phyloP scores from a whole-genome alignment of 1,140 invertebrate genomes.

The Musca domestica region DNA sequence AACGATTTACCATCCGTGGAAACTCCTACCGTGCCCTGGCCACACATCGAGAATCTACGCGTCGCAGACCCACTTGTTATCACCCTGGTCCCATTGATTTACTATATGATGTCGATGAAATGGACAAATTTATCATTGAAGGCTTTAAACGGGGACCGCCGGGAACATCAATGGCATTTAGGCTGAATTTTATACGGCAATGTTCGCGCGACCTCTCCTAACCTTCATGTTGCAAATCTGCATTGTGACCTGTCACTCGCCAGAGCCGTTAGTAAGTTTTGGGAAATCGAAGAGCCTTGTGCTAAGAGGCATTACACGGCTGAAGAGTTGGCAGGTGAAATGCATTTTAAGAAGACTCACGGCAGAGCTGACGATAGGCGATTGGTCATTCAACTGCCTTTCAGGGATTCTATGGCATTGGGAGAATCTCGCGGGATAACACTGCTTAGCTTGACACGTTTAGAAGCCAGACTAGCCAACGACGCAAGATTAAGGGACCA shows the following conservation, averaged over 20 bases:
- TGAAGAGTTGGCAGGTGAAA: slow-evolving; percentile 13
- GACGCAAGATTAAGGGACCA: neutral
- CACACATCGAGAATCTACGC: slow-evolving; percentile 1
- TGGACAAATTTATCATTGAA: too few species aligned
- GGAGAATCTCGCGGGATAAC: too few species aligned
- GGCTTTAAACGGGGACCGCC: neutral
- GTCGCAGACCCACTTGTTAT: neutral
- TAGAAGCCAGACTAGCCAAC: too few species aligned
- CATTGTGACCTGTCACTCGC: too few species aligned
- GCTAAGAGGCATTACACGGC: neutral
- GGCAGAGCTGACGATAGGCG: neutral
- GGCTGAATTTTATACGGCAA: slow-evolving; percentile 11
- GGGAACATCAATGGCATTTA: neutral
- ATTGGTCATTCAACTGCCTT: slow-evolving; percentile 5
- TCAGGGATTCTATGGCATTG: neutral
- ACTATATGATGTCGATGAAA: too few species aligned
- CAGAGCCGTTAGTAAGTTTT: too few species aligned
- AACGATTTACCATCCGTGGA: too few species aligned
- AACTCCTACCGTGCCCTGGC: too few species aligned
- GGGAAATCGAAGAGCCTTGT: too few species aligned
- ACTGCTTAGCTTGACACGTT: too few species aligned
- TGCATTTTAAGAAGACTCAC: neutral
- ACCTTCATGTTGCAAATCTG: too few species aligned
- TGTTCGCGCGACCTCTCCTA: too few species aligned
- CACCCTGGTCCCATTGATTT: neutral